These are phyloP conservation scores for Stenurella melanura DNA, from an alignment of 2,888 invertebrate genomes.

Conservation along the genomic window DNA sequence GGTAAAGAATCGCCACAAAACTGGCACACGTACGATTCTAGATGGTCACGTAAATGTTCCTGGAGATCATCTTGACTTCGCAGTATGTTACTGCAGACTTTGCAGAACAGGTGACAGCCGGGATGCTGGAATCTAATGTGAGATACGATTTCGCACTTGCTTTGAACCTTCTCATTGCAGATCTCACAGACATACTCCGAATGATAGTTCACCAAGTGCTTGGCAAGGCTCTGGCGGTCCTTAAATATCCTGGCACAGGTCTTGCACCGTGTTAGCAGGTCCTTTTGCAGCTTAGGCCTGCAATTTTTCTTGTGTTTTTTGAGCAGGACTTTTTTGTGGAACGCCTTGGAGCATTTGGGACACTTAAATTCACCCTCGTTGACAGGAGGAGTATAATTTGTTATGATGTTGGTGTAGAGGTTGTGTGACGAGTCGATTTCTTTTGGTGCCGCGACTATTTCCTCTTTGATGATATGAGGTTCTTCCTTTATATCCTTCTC, in stretches of 20 bases:
- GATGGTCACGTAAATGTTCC: conserved; percentile 75
- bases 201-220: conserved; percentile 76
- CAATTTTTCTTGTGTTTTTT: conserved; percentile 78
- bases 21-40: conserved; percentile 75
- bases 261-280: conserved; percentile 76
- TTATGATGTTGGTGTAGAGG: conserved; percentile 72
- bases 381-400: conserved; percentile 72
- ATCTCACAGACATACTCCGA: conserved; percentile 76
- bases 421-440: conserved; percentile 71
- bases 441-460: conserved; percentile 63
- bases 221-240: conserved; percentile 75
- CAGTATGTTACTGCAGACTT: conserved; percentile 75
- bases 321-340: conserved; percentile 76
- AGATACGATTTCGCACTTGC: conserved; percentile 73
- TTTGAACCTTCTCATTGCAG: conserved; percentile 75
- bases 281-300: conserved; percentile 73
- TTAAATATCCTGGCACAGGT: conserved; percentile 77
- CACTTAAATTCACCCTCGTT: conserved; percentile 75
- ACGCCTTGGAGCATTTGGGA: conserved; percentile 76
- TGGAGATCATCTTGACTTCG: conserved; percentile 75
- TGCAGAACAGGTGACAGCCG: conserved; percentile 75
- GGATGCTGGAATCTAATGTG: conserved; percentile 75
- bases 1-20: conserved; percentile 77
- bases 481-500: conserved; percentile 46
- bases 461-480: conserved; percentile 30